Base-by-base conservation (phyloP, 1,140 invertebrate species). In the Odontomachus brunneus region DNA sequence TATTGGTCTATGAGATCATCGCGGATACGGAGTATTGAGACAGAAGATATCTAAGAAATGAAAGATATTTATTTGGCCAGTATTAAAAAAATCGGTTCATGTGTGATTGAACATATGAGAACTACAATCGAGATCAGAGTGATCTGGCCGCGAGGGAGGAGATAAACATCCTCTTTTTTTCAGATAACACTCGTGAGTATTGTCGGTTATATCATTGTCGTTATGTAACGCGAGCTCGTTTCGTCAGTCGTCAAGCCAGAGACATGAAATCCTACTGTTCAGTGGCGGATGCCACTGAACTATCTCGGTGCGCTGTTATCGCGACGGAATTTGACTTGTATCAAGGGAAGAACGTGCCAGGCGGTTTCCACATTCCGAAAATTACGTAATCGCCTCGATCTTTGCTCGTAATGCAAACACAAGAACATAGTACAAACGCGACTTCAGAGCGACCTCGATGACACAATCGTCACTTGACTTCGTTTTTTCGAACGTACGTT, bases 131-230 rank as follows among this genome's bases (percentile, higher is more conserved):
- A 2, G 38, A 9, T 14, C 33, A 14, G 2, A 14, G 1, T 4
- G 19, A 51, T 38, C 9, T n/a, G 3, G 22, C 51, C 24, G 33
- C 9, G 4, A 44, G 38, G 7, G 51, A n/a, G 12, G 17, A 66
- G 65, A 80, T 71, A 76, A 66, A 38, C 15, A 14, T 49, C n/a
- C 26, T 66, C 19, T 24, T 24, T 44, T 44, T 11, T 44, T 11
- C 9, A 44, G 49, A 76, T 55, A 71, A 71, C 22, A 1, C 19
- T 59, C 17, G 9, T 7, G 26, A 62, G 29, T 48, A 59, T 69
- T 63, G 44, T 76, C 72, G 48, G n/a, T 80, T 80, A 80, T 59
- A 11, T 69, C 65, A 59, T 59, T 29, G 74, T 78, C 49, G 74
- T 78, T 78, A 69, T 19, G 3, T 69, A 78, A 78, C 33, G 22